Evolutionary conservation across 2,888 invertebrate species (phyloP).

Genomic region (Limenitis camilla): DNA sequence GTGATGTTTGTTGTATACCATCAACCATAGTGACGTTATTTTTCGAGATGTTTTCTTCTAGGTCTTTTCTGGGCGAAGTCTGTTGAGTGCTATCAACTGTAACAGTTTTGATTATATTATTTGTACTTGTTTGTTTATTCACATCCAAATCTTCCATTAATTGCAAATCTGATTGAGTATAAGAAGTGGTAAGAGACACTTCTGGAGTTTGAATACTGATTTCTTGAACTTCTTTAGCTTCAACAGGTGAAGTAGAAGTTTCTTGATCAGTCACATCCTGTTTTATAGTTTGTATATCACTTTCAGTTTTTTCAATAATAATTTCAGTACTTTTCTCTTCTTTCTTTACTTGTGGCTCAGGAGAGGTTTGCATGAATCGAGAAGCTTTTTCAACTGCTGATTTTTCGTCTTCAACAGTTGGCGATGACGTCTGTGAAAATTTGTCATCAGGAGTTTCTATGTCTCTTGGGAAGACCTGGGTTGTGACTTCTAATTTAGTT

Average conservation of each 20-base stretch:
- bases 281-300: conserved; percentile 51
- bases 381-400: conserved; percentile 42
- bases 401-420: conserved; percentile 30
- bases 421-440: conserved; percentile 67
- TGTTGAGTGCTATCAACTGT: conserved; percentile 32
- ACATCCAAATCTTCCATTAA: conserved; percentile 29
- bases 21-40: conserved; percentile 35
- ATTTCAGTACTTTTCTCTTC: conserved; percentile 61
- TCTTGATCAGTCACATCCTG: conserved; percentile 51
- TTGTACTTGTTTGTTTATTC: conserved; percentile 12
- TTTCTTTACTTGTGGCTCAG: conserved; percentile 43
- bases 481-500: conserved; percentile 66
- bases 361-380: conserved; percentile 74
- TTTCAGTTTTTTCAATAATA: conserved; percentile 53
- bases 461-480: conserved; percentile 68
- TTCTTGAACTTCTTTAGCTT: conserved; percentile 44
- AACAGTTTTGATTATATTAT: conserved; percentile 9
- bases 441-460: conserved; percentile 56
- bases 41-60: conserved; percentile 17
- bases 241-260: conserved; percentile 54
- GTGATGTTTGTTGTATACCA: conserved; percentile 72
- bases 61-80: conserved; percentile 34
- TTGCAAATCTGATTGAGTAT: conserved; percentile 58
- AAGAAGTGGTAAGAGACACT: conserved; percentile 47
- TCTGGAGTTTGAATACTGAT: conserved; percentile 59